These are phyloP conservation scores for Drosophila meridiana DNA, from an alignment of 2,888 invertebrate genomes.

Conservation along the genomic window DNA sequence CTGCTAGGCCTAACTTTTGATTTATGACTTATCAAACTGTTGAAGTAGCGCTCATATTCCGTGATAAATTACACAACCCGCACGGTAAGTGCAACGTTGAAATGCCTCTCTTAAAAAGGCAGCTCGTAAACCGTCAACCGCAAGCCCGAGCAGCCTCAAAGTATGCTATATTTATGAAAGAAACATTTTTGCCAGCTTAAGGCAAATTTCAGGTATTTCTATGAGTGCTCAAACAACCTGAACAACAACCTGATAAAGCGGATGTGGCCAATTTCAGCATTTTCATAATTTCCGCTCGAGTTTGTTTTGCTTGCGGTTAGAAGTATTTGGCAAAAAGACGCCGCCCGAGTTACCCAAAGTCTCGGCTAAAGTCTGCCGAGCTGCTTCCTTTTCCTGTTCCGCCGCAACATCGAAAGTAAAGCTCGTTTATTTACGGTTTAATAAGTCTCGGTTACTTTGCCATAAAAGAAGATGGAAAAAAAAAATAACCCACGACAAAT, in stretches of 20 bases:
- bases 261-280: slow-evolving; percentile 74
- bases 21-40: slow-evolving; percentile 48
- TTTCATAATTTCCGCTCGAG: slow-evolving; percentile 75
- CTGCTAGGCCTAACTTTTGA: slow-evolving; percentile 38
- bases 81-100: slow-evolving; percentile 14
- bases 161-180: slow-evolving; percentile 65
- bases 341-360: slow-evolving; percentile 6
- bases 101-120: slow-evolving; percentile 29
- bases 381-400: slow-evolving; percentile 48
- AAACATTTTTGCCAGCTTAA: slow-evolving; percentile 26
- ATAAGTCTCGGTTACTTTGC: slow-evolving; percentile 46
- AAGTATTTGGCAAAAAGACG: slow-evolving; percentile 39
- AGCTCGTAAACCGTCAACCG: slow-evolving; percentile 23
- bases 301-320: slow-evolving; percentile 38
- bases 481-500: slow-evolving; percentile 30
- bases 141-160: slow-evolving; percentile 59
- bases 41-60: slow-evolving; percentile 24
- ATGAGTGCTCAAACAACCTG: not conserved
- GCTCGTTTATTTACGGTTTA: slow-evolving; percentile 67
- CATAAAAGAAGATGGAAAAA: slow-evolving; percentile 8
- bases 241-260: slow-evolving; percentile 36
- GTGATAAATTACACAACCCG: slow-evolving; percentile 35
- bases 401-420: slow-evolving; percentile 41
- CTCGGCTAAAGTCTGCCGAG: slow-evolving; percentile 10
- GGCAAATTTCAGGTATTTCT: slow-evolving; percentile 35